phyloP scores from a whole-genome alignment of 1,140 invertebrate genomes.

The Calycopis cecrops region DNA sequence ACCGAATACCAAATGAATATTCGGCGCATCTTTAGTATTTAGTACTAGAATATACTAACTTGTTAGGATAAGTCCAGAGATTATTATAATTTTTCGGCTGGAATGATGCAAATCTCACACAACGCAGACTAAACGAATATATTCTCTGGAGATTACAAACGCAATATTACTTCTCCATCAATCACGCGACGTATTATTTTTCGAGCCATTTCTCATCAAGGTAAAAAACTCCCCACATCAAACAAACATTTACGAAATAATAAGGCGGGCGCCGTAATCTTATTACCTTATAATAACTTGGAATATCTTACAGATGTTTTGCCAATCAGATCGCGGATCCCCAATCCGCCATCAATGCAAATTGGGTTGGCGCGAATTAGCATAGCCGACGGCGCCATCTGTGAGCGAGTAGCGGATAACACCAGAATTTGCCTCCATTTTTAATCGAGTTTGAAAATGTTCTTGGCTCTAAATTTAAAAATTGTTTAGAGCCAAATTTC shows the following conservation, averaged over 20 bases:
- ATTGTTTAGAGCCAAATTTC: not conserved
- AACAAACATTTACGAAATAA: constrained; percentile 64
- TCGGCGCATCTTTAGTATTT: no score
- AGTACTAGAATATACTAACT: no score
- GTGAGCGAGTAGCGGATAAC: constrained; percentile 36
- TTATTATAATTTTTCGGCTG: no score
- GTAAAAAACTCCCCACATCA: constrained; percentile 42
- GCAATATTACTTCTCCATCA: not conserved
- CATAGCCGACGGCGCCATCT: constrained; percentile 67
- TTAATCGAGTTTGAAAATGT: no score
- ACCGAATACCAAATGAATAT: no score
- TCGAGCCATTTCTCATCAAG: constrained; percentile 26
- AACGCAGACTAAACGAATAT: no score
- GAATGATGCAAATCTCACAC: not conserved
- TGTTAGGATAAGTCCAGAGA: no score
- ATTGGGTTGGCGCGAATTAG: constrained; percentile 63
- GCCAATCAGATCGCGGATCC: constrained; percentile 54
- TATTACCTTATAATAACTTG: constrained; percentile 65
- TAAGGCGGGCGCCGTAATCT: constrained; percentile 56
- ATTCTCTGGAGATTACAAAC: not conserved
- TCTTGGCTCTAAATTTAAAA: not conserved
- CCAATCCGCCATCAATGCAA: constrained; percentile 67
- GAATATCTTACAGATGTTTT: constrained; percentile 71
- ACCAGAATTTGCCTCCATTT: not conserved
- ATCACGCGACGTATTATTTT: not conserved